Conservation (phyloP, 1,140 invertebrate genomes). For the Dendrolimus kikuchii region DNA sequence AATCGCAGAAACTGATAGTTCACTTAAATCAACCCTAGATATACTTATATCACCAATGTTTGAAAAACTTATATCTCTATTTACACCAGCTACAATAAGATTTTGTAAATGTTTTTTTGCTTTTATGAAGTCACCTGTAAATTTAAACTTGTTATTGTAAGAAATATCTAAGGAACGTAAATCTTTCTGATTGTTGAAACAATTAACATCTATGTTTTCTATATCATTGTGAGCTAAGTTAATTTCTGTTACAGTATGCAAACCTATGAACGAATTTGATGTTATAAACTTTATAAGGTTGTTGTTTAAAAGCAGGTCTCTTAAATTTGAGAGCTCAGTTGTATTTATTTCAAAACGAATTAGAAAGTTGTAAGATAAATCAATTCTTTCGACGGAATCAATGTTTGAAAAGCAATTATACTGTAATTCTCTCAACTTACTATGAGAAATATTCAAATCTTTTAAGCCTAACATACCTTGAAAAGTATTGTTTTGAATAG, state of each 20-base stretch:
- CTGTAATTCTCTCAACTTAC: conserved; percentile 26
- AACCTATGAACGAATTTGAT: conserved; percentile 16
- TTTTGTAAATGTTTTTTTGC: conserved; percentile 19
- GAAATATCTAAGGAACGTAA: conserved; percentile 28
- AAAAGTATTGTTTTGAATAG: conserved; percentile 37
- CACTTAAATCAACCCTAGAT: conserved; percentile 21
- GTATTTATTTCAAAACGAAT: conserved; percentile 29
- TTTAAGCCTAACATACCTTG: conserved; percentile 33
- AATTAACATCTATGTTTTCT: conserved; percentile 11
- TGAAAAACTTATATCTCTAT: conserved; percentile 19
- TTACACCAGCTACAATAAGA: conserved; percentile 25
- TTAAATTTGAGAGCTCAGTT: conserved; percentile 26
- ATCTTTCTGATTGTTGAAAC: conserved; percentile 17
- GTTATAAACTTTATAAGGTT: conserved; percentile 28
- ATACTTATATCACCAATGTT: conserved; percentile 12
- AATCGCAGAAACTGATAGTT: conserved; percentile 23
- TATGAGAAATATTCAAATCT: conserved; percentile 35
- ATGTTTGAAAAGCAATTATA: conserved; percentile 36
- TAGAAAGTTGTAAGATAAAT: conserved; percentile 41
- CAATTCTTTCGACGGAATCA: conserved; percentile 25
- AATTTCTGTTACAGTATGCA: conserved; percentile 21
- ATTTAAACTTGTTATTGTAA: conserved; percentile 18
- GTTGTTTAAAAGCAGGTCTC: conserved; percentile 30
- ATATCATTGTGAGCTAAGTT: conserved; percentile 34
- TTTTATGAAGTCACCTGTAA: conserved; percentile 11